These are phyloP conservation scores for Dryas iulia DNA, from an alignment of 1,140 invertebrate species.

Conservation along the genomic window DNA sequence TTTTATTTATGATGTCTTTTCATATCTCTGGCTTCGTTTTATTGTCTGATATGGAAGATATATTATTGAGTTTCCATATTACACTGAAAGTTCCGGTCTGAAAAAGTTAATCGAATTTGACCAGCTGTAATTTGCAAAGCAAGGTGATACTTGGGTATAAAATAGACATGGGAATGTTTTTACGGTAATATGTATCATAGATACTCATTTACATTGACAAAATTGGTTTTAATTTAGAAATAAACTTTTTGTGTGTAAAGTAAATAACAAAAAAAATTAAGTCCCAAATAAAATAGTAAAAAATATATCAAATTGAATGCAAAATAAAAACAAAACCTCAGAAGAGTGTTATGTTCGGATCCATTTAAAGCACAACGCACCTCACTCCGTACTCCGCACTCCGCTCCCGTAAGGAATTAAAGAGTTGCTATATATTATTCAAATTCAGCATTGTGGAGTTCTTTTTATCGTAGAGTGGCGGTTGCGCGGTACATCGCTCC, in stretches of 20 bases:
- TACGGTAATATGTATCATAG: no score
- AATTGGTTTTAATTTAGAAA: no score
- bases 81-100: conserved; percentile 1
- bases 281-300: background rate
- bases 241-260: no score
- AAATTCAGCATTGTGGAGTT: conserved; percentile 57
- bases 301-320: background rate
- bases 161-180: background rate
- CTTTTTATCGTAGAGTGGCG: conserved; percentile 64
- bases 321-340: conserved; percentile 2
- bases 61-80: conserved; percentile 41
- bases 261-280: background rate
- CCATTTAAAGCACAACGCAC: conserved; percentile 28
- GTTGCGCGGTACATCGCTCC: conserved; percentile 73
- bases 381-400: conserved; percentile 18
- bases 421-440: conserved; percentile 70
- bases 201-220: no score
- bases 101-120: conserved; percentile 1
- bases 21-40: conserved; percentile 67
- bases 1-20: conserved; percentile 75
- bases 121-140: background rate
- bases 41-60: conserved; percentile 48
- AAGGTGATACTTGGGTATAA: background rate
- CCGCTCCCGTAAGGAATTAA: conserved; percentile 48
- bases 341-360: background rate